These are phyloP conservation scores for Tricholaema leucomelas DNA, from an alignment of 2,113 vertebrate species.

Conservation along the genomic window DNA sequence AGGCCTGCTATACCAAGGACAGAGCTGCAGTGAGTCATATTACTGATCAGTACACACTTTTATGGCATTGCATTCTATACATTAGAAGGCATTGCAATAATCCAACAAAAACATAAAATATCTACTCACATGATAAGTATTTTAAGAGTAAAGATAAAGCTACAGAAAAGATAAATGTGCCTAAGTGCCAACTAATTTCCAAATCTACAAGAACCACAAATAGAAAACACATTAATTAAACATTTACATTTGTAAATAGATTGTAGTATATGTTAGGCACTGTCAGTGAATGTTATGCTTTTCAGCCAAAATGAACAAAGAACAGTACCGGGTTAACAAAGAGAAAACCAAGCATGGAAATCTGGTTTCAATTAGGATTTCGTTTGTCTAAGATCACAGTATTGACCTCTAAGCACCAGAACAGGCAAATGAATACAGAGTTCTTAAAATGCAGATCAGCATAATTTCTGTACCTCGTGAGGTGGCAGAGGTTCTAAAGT, in stretches of 20 bases:
- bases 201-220: background rate
- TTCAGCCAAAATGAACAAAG: background rate
- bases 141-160: background rate
- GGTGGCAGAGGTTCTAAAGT: slow-evolving; percentile 92
- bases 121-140: background rate
- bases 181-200: background rate
- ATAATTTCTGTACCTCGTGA: slow-evolving; percentile 80
- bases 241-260: background rate
- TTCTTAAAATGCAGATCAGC: background rate
- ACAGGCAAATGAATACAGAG: background rate
- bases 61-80: too few species aligned
- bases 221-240: background rate
- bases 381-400: background rate
- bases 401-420: background rate
- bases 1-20: background rate
- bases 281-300: background rate
- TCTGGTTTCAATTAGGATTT: background rate
- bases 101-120: background rate
- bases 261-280: background rate
- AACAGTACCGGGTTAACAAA: background rate
- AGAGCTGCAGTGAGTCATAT: background rate
- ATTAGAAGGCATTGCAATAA: background rate
- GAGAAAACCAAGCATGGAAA: background rate
- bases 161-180: background rate
- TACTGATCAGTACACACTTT: background rate